Evolutionary conservation across 2,888 invertebrate species (phyloP).

Genomic region (Argyresthia goedartella): DNA sequence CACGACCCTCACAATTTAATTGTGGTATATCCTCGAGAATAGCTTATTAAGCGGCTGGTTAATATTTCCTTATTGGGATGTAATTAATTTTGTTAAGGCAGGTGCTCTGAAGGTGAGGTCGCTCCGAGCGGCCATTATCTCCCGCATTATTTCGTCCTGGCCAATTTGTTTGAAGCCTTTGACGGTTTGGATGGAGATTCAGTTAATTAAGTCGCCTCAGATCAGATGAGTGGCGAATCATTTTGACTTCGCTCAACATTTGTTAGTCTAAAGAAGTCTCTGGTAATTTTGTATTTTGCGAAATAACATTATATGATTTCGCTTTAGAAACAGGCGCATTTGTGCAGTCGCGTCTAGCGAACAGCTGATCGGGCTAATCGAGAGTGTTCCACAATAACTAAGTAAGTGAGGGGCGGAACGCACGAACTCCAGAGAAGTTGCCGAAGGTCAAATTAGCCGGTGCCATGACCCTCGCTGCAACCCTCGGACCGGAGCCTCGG

Average conservation of each 20-base stretch:
- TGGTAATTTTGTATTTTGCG: conserved; percentile 12
- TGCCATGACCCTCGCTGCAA: conserved; percentile 63
- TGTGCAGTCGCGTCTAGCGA: neutral
- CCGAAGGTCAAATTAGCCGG: conserved; percentile 59
- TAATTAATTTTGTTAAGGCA: conserved; percentile 67
- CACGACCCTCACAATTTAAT: conserved; percentile 65
- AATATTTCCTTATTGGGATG: conserved; percentile 65
- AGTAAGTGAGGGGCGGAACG: neutral
- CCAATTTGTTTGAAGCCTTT: conserved; percentile 65
- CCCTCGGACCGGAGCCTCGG: conserved; percentile 34
- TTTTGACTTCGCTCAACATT: conserved; percentile 22
- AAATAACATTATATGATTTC: conserved; percentile 16
- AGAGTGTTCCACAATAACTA: conserved; percentile 17
- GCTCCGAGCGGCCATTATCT: conserved; percentile 52
- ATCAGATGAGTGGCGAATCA: conserved; percentile 21
- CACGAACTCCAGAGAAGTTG: conserved; percentile 28
- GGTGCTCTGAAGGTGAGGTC: conserved; percentile 49
- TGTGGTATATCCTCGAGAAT: conserved; percentile 62
- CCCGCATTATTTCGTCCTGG: conserved; percentile 59
- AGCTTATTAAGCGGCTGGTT: conserved; percentile 68
- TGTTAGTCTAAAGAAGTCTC: conserved; percentile 16
- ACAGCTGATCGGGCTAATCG: neutral
- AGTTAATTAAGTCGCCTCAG: conserved; percentile 49
- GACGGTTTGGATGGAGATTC: conserved; percentile 45
- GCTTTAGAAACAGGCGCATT: neutral